Evolutionary conservation across 2,888 invertebrate genomes (phyloP), one percentile per base, ranked within the genome.

Genomic region (Zhuqinia jingwanae): DNA sequence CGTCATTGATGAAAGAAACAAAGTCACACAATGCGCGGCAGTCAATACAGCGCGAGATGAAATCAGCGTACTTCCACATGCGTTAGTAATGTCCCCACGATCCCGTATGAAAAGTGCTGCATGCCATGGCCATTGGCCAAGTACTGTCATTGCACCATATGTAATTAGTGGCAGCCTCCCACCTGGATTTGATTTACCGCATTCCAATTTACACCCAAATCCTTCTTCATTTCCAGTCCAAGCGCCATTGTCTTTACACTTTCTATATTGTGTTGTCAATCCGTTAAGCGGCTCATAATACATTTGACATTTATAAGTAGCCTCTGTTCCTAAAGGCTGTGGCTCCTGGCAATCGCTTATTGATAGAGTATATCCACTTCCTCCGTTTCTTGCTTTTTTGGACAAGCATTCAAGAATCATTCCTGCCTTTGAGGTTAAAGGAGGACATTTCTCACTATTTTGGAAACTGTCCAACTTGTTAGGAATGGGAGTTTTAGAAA

Each of bases 61-160:
- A n/a, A n/a, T 93, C 27, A 95, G 92, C 0, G 94, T 94, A 0
- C 94, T 95, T 0, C 95, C 95, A 91, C 95, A 95, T 94, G 92
- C 95, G 95, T 84, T 93, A 93, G 60, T 93, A 89, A 6, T 82
- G 22, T 60, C 78, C 13, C 20, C 30, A 0, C 60, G 17, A 27
- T 89, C 81, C 22, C 47, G 75, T 6, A 63, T 65, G 56, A 87
- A 88, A 10, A 88, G 91, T 0, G 95, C 95, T 11, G 94, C 94
- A 92, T 95, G 95, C 95, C 95, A 95, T 0, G 95, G 95, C 94
- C 94, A 95, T 90, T 95, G 94, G 95, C 95, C 85, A 94, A 94
- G 47, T 93, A 91, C 82, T 0, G 88, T 87, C 2, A 89, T 88
- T 15, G 53, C 60, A 0, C 88, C 88, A 60, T 56, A 60, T 0